Base-by-base conservation (phyloP, 2,888 invertebrate genomes). In the Dysmachus trigonus region DNA sequence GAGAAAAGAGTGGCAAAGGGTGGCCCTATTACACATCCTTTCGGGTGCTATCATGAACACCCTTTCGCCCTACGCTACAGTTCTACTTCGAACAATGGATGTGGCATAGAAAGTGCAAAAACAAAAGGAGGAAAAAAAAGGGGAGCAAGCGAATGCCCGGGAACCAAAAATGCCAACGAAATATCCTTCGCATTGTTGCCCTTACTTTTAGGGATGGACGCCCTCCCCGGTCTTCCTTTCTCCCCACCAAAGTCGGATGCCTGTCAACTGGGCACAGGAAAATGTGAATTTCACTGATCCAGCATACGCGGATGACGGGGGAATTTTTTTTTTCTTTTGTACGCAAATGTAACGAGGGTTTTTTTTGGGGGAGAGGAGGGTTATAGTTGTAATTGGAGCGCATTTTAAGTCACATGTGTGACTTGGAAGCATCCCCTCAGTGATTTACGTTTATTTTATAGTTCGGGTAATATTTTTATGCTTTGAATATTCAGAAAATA, bases 261-360 rank as follows among this genome's bases (percentile, higher is more conserved):
- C 47, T 47, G 77, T 47, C 77, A 77, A 77, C 47, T 77, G 77
- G 77, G 77, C 47, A 13, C 62, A 27, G 47, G 22, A 47, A 77
- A 77, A 77, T 47, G 41, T 30, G 77, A 77, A 77, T 77, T 77
- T 77, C 47, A 77, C 47, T 77, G 47, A 77, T 47, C 77, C 77
- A 47, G 47, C 47, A 30, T n/a, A n/a, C 47, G 30, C 30, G 30
- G 22, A 27, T 41, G 62, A 62, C 27, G 62, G 10, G 18, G 10
- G 27, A 62, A n/a, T 53, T 53, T 53, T 53, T 53, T 27, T 1
- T n/a, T 47, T 47, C 15, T n/a, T 8, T 18, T 18, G 1, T 51
- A 10, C 22, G 62, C 22, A n/a, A 47, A 47, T 47, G 18, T 8
- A 27, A 13, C 10, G 62, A 22, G 27, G 22, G 1, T n/a, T 22